Evolutionary conservation across 2,888 invertebrate genomes (phyloP), one percentile per base, ranked within the genome.

Genomic region (Hydroisotoma schaefferi): DNA sequence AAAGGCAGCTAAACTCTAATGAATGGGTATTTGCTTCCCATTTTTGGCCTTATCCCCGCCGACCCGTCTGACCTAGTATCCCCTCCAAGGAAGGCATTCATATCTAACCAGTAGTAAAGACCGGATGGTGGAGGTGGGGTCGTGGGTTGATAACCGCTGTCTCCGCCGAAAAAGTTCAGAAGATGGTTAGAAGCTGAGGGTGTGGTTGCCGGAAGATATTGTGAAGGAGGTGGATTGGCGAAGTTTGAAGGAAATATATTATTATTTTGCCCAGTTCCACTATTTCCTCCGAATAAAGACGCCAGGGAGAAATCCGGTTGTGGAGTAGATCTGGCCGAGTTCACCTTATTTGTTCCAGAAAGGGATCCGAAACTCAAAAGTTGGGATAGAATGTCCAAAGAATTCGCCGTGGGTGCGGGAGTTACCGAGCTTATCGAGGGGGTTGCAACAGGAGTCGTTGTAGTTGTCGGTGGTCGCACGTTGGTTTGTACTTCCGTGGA

Each of bases 181-280:
- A 61, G 52, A 77, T 88, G 87, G 60, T 88, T 82, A 60, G 84
- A 83, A 49, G 83, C 83, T n/a, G 83, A 82, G 75, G 83, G 83
- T 28, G 58, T 28, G n/a, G 55, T n/a, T 46, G 49, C 47, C 15
- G 8, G 33, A 4, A 26, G 8, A 6, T 8, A 18, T 29, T 29
- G 52, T 2, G 33, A 18, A 3, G 20, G 12, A 8, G 27, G 15
- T 25, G 28, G n/a, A 25, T 20, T 10, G 8, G 33, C 26, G 18
- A 28, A 48, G 18, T 26, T 28, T 8, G 48, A 48, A 3, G 52
- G 37, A 37, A 52, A 52, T 5, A 52, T 18, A 37, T 37, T 52
- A 10, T 46, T 12, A 22, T 52, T 52, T n/a, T n/a, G n/a, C n/a
- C n/a, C n/a, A 8, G 47, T 47, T 8, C 25, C 25, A 8, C 6